A percentile compares a stretch with the other conserved stretches of the same genome.
Conservation (phyloP, 1,140 invertebrate genomes). For the Hormaphis cornu region DNA sequence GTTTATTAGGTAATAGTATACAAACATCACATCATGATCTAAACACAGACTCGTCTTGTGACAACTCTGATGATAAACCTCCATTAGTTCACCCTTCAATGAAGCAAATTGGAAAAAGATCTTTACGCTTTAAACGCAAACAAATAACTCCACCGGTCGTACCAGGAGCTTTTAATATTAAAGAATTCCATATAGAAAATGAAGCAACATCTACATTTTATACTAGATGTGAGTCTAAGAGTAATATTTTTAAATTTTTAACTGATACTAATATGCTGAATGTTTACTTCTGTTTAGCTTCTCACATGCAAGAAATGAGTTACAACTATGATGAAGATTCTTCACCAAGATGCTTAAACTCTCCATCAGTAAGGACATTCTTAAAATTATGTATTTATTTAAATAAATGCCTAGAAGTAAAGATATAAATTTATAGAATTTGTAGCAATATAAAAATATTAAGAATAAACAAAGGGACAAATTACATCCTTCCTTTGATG, state of each 20-base stretch:
- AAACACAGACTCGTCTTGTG: slow-evolving; percentile 5
- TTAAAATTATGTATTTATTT: too few relatives aligned
- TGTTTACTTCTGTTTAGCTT: neutral
- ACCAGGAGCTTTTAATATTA: neutral
- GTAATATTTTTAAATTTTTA: neutral
- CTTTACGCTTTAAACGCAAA: slow-evolving; percentile 5
- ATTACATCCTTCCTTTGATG: too few relatives aligned
- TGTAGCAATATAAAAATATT: too few relatives aligned
- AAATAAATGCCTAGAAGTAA: too few relatives aligned
- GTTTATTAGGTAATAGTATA: slow-evolving; percentile 2
- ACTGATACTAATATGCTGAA: neutral
- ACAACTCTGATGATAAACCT: slow-evolving; percentile 19
- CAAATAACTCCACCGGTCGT: slow-evolving; percentile 1
- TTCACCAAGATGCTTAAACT: slow-evolving; percentile 58
- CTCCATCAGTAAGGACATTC: slow-evolving; percentile 51
- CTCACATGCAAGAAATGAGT: slow-evolving; percentile 2
- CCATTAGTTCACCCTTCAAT: neutral
- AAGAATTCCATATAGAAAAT: neutral
- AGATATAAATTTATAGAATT: too few relatives aligned
- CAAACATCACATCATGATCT: neutral
- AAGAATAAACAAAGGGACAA: too few relatives aligned
- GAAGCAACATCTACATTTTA: neutral
- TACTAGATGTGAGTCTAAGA: neutral
- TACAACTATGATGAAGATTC: slow-evolving; percentile 56
- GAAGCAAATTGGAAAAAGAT: slow-evolving; percentile 2